These are phyloP conservation scores for Scaptomyza graminum DNA, from an alignment of 1,140 invertebrate genomes.

Conservation along the genomic window DNA sequence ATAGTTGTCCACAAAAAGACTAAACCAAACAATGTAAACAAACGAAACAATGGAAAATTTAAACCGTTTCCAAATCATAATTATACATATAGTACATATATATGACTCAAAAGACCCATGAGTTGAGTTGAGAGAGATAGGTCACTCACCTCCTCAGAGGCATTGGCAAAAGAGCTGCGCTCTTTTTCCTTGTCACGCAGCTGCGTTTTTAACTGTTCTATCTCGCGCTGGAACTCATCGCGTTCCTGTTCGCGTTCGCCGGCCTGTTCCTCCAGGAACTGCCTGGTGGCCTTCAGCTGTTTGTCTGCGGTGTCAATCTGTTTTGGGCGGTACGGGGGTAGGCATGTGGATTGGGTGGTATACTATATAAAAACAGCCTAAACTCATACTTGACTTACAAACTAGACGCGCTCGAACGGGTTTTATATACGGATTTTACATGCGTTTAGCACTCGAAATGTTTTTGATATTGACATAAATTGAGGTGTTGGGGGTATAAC, in stretches of 20 bases:
- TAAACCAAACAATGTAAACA: slow-evolving; percentile 42
- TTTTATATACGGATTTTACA: slow-evolving; percentile 41
- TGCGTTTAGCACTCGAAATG: slow-evolving; percentile 61
- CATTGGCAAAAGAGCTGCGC: slow-evolving; percentile 85
- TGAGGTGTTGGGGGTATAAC: background rate
- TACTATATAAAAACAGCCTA: slow-evolving; percentile 21
- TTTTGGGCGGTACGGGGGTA: slow-evolving; percentile 37
- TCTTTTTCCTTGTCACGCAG: slow-evolving; percentile 87
- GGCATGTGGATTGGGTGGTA: slow-evolving; percentile 39
- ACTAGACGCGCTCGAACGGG: slow-evolving; percentile 36
- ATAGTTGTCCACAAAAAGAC: slow-evolving; percentile 24
- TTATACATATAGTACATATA: slow-evolving; percentile 11
- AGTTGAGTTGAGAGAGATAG: background rate
- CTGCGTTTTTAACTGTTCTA: slow-evolving; percentile 86
- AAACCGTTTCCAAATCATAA: slow-evolving; percentile 51
- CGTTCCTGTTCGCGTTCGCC: slow-evolving; percentile 90
- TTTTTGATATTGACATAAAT: background rate
- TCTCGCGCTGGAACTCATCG: slow-evolving; percentile 89
- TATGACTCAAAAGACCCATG: slow-evolving; percentile 20
- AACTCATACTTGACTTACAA: slow-evolving; percentile 47
- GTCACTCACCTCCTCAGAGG: slow-evolving; percentile 85
- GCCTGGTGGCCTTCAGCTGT: slow-evolving; percentile 88
- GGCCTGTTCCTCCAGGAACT: slow-evolving; percentile 92
- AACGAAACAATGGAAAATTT: slow-evolving; percentile 46
- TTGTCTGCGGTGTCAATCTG: slow-evolving; percentile 92